phyloP scores from a whole-genome alignment of 2,888 invertebrate species.

The Germaria angustata region DNA sequence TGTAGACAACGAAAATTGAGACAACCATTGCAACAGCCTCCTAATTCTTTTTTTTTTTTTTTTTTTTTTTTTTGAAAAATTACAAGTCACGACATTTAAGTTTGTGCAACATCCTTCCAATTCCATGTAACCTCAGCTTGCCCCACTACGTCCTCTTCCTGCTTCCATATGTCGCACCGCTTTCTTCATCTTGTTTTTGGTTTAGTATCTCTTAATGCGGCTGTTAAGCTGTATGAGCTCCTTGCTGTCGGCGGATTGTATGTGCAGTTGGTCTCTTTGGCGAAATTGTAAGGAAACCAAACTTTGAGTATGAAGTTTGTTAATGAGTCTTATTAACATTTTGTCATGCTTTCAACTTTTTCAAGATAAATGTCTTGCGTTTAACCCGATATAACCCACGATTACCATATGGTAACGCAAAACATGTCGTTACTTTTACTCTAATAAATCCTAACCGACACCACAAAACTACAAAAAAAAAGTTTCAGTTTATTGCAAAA shows the following conservation, averaged over 20 bases:
- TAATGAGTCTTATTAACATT: conserved; percentile 66
- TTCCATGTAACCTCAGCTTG: background rate
- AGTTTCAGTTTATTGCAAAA: too few relatives aligned
- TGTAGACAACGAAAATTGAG: conserved; percentile 19
- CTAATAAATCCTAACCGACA: too few relatives aligned
- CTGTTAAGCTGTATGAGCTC: conserved; percentile 3
- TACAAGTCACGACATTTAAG: conserved; percentile 61
- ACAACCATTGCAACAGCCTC: background rate
- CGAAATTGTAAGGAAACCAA: conserved; percentile 15
- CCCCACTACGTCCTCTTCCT: background rate
- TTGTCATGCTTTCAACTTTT: conserved; percentile 61
- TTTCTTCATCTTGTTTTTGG: background rate
- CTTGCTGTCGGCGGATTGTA: background rate
- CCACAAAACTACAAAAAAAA: too few relatives aligned
- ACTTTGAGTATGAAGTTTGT: conserved; percentile 43
- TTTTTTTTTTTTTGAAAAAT: conserved; percentile 13
- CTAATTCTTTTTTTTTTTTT: background rate
- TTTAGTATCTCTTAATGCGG: conserved; percentile 15
- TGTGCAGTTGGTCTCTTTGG: background rate
- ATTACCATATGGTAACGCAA: too few relatives aligned
- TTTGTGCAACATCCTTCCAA: conserved; percentile 46
- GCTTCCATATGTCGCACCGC: background rate
- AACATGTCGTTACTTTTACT: too few relatives aligned
- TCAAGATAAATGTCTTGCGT: conserved; percentile 57
- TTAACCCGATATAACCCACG: too few relatives aligned